Evolutionary conservation across 2,797 vertebrate genomes (phyloP), one percentile per base, ranked within the genome.

Genomic region (Acrossocheilus wenchowensis): DNA sequence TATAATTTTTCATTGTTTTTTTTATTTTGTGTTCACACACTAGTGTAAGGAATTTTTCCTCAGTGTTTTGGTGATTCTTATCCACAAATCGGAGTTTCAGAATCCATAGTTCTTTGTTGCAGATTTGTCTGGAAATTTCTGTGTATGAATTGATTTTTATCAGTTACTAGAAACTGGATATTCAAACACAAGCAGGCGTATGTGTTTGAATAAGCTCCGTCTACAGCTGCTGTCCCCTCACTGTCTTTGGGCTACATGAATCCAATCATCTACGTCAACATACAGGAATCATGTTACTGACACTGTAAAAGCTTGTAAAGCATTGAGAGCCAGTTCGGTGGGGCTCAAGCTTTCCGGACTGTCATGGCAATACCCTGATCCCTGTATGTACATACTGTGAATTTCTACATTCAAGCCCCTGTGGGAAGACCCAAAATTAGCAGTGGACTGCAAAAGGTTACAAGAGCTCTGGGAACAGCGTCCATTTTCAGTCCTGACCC

Each of bases 361-460:
- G 17, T 86, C 62, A 85, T 87, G 87, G 89, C 60, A 75, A 84
- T 89, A 85, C 45, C 39, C 84, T 80, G 52, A 78, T 87, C 86
- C 85, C 87, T 89, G 77, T 68, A 85, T 88, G 73, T 86, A 88
- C 88, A 74, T 92, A 71, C 87, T 85, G 89, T 88, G 89, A 90
- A 92, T 93, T 93, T 93, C 87, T 92, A 89, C 87, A 91, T 69
- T 60, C 5, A 72, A 87, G 90, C 85, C 91, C 92, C 92, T 90
- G 86, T 93, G 94, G 93, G 94, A 94, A 93, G 87, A 92, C 92
- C 88, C 93, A 93, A 89, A 96, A 94, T 95, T 96, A 95, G 94
- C 92, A 84, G 86, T 91, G 90, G 92, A 90, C 90, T 89, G 83
- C 86, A 90, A 94, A 94, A 95, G 94, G 94, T 94, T 94, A 94